Conservation (phyloP, 2,797 vertebrate species). For the Furcifer pardalis region DNA sequence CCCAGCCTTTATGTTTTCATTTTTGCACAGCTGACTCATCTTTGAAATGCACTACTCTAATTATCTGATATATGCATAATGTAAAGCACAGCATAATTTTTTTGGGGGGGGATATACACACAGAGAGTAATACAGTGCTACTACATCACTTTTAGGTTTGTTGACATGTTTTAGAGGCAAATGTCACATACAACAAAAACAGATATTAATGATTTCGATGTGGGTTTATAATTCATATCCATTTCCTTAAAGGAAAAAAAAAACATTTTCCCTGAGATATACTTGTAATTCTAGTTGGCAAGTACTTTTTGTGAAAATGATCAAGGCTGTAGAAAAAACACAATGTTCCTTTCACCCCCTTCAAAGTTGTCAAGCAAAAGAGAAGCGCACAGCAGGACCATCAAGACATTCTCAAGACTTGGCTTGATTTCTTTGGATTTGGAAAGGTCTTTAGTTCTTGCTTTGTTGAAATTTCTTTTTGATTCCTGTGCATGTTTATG, state of each 20-base stretch:
- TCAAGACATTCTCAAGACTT: conserved; percentile 18
- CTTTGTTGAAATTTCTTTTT: conserved; percentile 10
- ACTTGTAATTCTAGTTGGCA: conserved; percentile 15
- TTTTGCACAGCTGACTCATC: background rate
- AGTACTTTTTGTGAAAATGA: conserved; percentile 17
- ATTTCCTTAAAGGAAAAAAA: background rate
- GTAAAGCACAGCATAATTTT: background rate
- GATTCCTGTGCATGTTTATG: conserved; percentile 22
- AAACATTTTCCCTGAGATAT: background rate
- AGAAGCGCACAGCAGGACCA: conserved; percentile 23
- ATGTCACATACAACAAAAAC: background rate
- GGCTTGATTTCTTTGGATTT: conserved; percentile 49
- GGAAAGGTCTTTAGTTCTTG: background rate
- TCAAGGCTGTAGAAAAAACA: conserved; percentile 15
- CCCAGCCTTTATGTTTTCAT: background rate
- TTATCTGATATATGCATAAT: background rate
- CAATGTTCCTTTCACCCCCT: conserved; percentile 22
- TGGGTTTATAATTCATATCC: background rate
- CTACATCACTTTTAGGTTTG: background rate
- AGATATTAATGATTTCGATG: background rate
- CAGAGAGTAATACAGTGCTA: accelerated
- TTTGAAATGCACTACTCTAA: background rate
- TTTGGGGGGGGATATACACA: background rate
- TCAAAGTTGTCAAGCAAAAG: conserved; percentile 35
- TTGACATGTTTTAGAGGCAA: background rate